Evolutionary conservation across 2,888 invertebrate genomes (phyloP), one percentile per base, ranked within the genome.

Genomic region (Calameuta idolon): DNA sequence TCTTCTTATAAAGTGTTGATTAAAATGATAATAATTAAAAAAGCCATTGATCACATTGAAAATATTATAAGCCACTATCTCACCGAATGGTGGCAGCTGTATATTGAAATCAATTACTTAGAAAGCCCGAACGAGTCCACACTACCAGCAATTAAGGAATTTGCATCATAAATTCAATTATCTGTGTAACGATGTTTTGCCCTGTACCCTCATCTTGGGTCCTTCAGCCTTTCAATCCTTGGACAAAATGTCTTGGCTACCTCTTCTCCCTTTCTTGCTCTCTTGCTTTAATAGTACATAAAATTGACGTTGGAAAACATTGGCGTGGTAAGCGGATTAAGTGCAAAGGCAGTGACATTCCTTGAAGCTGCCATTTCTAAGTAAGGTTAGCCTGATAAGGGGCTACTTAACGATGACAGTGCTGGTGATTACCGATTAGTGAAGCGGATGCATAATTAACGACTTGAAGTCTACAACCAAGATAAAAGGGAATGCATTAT

Each of bases 401-500:
- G 69, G 69, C 69, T 77, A 55, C 55, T 55, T 55, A 55, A 55
- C 23, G 55, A 23, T 55, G 55, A 55, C 55, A 78, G 77, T 77
- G 76, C 76, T 75, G 75, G 71, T 79, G 82, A 79, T 82, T 79
- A 79, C 79, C 83, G 81, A 82, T 82, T 81, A 83, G 82, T 76
- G 80, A 73, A 74, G 77, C 69, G 76, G 77, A 81, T 81, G 80
- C 81, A 84, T 82, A 84, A 83, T 82, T 78, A 84, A 82, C 74
- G 78, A 78, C 55, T 71, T 71, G 75, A 77, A 73, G 75, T 76
- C 73, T 73, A 23, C 79, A 73, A 73, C 74, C 74, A 76, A 79
- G 75, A 82, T 80, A 80, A 82, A 79, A 79, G 81, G 75, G 81
- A 82, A 81, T 80, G 77, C 76, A 74, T 77, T 75, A 82, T 76